Evolutionary conservation across 2,797 vertebrate species (phyloP).

Genomic region (Tapirus indicus): DNA sequence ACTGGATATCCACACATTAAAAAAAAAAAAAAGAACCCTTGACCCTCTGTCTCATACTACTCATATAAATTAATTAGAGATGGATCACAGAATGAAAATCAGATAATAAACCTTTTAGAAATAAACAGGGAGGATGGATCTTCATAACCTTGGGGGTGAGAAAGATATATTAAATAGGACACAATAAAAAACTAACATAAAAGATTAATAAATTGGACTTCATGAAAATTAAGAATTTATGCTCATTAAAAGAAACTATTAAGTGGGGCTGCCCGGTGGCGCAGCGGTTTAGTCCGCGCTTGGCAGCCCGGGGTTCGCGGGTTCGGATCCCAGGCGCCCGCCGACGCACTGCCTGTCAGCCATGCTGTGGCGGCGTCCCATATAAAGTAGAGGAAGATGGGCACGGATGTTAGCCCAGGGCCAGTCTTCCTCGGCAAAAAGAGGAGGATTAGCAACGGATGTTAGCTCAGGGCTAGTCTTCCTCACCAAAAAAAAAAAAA

Average conservation of each 20-base stretch:
- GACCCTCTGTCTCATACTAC: neutral
- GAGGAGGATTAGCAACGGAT: no score
- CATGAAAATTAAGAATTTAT: constrained; percentile 26
- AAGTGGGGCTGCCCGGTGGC: no score
- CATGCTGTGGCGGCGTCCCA: no score
- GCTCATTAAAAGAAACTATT: neutral
- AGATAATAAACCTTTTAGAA: neutral
- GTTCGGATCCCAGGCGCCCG: no score
- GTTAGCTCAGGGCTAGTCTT: no score
- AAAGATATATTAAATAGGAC: neutral
- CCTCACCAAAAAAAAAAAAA: no score
- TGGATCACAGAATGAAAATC: neutral
- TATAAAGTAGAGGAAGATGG: no score
- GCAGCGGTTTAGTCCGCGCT: no score
- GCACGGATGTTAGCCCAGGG: no score
- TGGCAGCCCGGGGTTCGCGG: no score
- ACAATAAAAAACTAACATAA: neutral
- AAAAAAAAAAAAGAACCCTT: neutral
- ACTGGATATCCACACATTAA: neutral
- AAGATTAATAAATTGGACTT: neutral
- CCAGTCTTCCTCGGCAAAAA: no score
- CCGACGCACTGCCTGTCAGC: no score
- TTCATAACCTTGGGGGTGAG: neutral
- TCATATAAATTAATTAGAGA: neutral
- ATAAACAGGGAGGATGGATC: neutral